Conservation (phyloP, 2,797 vertebrate species). For the Channallabes apus region DNA sequence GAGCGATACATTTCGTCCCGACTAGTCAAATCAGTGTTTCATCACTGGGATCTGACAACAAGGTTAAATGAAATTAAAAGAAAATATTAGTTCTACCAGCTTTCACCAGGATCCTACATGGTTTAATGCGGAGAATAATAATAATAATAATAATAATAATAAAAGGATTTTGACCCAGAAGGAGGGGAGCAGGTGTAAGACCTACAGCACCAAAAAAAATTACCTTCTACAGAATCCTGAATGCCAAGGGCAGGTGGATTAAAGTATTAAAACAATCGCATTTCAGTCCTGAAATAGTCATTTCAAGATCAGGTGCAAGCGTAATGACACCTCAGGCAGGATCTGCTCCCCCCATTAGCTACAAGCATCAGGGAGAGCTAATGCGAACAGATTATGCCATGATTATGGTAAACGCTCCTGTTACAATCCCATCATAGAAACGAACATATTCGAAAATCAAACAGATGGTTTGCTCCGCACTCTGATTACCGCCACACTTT, state of each 20-base stretch:
- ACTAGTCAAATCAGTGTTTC: conserved; percentile 62
- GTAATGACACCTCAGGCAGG: conserved; percentile 68
- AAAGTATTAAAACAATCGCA: conserved; percentile 87
- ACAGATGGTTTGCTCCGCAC: conserved; percentile 48
- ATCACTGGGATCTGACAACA: conserved; percentile 42
- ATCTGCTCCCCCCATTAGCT: conserved; percentile 44
- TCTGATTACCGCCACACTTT: conserved; percentile 39
- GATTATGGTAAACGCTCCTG: conserved; percentile 72
- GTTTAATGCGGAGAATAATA: background rate
- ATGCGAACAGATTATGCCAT: conserved; percentile 72
- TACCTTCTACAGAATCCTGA: conserved; percentile 75
- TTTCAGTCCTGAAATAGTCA: conserved; percentile 84
- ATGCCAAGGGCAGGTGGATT: conserved; percentile 85
- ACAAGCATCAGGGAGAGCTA: conserved; percentile 56
- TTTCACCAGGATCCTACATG: background rate
- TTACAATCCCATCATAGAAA: conserved; percentile 68
- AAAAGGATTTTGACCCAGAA: background rate
- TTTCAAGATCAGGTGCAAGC: conserved; percentile 76
- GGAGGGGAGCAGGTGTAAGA: background rate
- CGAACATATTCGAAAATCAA: conserved; percentile 59
- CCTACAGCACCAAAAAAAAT: conserved; percentile 19
- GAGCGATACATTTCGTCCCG: conserved; percentile 63
- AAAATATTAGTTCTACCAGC: background rate
- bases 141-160: background rate
- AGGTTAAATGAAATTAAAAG: conserved; percentile 27